A percentile compares a stretch with the other conserved stretches of the same genome.
These are phyloP conservation scores for Herminia tarsipennalis DNA, from an alignment of 2,888 invertebrate genomes.

Conservation along the genomic window DNA sequence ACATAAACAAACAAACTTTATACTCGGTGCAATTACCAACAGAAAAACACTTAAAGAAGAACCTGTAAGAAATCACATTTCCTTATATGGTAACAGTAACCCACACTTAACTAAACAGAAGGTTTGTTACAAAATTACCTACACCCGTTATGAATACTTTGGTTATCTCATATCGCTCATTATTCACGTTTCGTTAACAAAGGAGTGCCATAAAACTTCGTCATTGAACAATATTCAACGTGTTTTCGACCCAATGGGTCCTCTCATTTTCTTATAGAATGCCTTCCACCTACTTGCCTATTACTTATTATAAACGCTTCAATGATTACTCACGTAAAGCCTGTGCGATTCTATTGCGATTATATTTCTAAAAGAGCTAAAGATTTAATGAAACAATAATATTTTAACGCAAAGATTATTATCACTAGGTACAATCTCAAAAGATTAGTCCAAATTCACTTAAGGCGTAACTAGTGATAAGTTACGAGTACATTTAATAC, in stretches of 20 bases:
- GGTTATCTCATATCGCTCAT: neutral
- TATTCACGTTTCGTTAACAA: constrained; percentile 28
- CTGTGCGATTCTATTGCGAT: constrained; percentile 46
- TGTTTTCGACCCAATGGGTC: constrained; percentile 56
- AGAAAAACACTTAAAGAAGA: no score
- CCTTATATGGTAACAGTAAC: neutral
- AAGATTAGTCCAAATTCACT: no score
- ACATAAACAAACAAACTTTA: no score
- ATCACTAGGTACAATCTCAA: no score
- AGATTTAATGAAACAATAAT: no score
- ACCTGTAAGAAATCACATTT: no score
- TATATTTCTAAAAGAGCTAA: constrained; percentile 14
- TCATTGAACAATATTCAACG: constrained; percentile 50
- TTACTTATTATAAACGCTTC: constrained; percentile 54
- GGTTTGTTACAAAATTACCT: no score
- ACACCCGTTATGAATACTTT: neutral
- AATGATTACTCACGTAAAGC: constrained; percentile 56
- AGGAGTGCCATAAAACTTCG: constrained; percentile 32
- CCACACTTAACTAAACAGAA: neutral
- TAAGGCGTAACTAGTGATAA: no score
- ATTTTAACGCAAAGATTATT: no score
- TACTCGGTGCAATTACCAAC: no score
- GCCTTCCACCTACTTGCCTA: constrained; percentile 49
- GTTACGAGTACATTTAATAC: no score
- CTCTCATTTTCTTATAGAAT: constrained; percentile 62